Evolutionary conservation across 2,888 invertebrate species (phyloP).

Genomic region (Tridacna crocea): DNA sequence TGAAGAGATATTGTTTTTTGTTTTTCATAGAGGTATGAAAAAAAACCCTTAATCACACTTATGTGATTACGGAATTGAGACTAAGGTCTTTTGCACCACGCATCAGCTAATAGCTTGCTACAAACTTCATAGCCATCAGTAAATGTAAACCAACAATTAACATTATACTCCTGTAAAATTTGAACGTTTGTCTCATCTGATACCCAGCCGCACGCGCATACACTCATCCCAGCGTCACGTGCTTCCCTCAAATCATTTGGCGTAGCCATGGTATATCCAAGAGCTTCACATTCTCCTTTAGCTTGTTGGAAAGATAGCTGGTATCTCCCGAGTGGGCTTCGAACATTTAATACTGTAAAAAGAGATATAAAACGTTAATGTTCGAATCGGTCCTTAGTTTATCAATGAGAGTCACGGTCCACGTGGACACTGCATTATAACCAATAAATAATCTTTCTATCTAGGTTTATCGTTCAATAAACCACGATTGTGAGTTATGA

Average conservation of each 20-base stretch:
- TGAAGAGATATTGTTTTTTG: no score
- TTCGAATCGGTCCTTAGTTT: no score
- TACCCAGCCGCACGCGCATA: constrained; percentile 11
- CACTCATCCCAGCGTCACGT: background rate
- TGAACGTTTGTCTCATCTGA: constrained; percentile 8
- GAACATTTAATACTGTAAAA: background rate
- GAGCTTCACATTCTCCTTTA: background rate
- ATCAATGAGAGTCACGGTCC: no score
- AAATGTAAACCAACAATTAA: background rate
- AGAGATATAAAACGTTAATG: background rate
- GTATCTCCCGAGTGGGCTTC: background rate
- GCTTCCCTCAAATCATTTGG: constrained; percentile 7
- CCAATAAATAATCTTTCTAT: no score
- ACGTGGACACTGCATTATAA: no score
- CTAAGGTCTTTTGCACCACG: background rate
- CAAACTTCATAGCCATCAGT: constrained; percentile 10
- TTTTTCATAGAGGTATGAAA: no score
- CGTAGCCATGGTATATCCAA: constrained; percentile 1
- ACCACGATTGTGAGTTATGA: no score
- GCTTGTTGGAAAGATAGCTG: background rate
- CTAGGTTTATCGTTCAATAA: no score
- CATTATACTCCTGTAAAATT: background rate
- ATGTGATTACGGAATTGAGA: no score
- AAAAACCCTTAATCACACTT: no score
- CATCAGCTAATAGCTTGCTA: background rate